phyloP scores from a whole-genome alignment of 2,113 vertebrate genomes.

The Anthoscopus minutus region DNA sequence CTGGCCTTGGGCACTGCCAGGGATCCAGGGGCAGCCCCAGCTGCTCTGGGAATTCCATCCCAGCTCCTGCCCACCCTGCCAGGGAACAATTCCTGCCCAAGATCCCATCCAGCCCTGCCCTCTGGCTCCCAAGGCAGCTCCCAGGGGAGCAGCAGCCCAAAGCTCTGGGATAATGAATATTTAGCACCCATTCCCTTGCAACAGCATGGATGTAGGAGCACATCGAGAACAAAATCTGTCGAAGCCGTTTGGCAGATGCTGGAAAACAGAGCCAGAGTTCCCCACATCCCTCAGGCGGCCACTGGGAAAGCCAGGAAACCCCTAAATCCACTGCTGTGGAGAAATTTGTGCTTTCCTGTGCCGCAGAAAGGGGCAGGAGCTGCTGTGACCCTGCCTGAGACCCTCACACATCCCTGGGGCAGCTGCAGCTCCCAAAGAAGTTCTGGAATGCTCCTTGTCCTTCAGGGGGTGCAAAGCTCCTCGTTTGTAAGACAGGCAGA shows the following conservation, averaged over 20 bases:
- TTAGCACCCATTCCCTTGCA: background rate
- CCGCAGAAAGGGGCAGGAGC: background rate
- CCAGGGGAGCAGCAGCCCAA: background rate
- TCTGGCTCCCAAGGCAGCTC: background rate
- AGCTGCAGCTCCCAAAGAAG: background rate
- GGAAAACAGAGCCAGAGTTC: background rate
- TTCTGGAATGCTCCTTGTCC: background rate
- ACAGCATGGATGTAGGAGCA: background rate
- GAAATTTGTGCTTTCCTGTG: background rate
- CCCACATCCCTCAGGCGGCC: background rate
- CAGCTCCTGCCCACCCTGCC: background rate
- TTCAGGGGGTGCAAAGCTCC: background rate
- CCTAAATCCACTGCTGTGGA: background rate
- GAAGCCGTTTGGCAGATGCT: accelerated
- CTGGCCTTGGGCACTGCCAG: background rate
- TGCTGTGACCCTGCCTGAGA: background rate
- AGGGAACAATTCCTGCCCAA: background rate
- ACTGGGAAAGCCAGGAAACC: background rate
- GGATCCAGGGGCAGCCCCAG: background rate
- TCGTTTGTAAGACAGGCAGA: background rate
- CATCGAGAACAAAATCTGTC: accelerated
- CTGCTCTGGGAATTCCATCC: background rate
- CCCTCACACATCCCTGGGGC: background rate
- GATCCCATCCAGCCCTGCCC: background rate
- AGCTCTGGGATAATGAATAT: background rate